Base-by-base conservation (phyloP, 2,888 invertebrate genomes). In the Thereva nobilitata region DNA sequence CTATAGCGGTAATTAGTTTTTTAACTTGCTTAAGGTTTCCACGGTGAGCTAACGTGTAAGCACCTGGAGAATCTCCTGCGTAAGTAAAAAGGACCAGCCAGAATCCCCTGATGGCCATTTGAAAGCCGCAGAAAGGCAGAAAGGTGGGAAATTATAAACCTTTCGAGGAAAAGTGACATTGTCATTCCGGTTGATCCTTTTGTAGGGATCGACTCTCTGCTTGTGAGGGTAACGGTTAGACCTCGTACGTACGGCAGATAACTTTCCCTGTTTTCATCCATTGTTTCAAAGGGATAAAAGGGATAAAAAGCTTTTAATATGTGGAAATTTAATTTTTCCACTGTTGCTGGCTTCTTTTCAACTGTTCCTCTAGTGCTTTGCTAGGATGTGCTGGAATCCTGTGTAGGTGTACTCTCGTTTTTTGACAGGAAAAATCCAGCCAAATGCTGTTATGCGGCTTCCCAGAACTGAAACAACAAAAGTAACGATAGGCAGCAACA, bases 281-380 rank as follows among this genome's bases (percentile, higher is more conserved):
- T 59, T 35, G 45, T 47, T 59, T 47, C 59, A 59, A 38, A n/a
- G 12, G 38, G 47, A 59, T 59, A 59, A 59, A 68, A 57, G 57
- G 57, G 57, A 67, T 64, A 45, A 57, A 67, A 56, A 64, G 68
- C 49, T 64, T 68, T 67, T 68, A 68, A 68, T 65, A 65, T 64
- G 65, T 68, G 68, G 54, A 68, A 68, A 68, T 68, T 68, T 68
- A 68, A 68, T 68, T 68, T 68, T 59, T 57, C 54, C 64, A 49
- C 65, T 64, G 52, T 68, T 57, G 65, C 65, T 59, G 59, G 57
- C 57, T 68, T 64, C 59, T 37, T 12, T 53, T 54, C 61, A 34
- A 59, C 44, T 59, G 68, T 57, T 54, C 44, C 7, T 41, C 50
- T 37, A 37, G 42, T 5, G 34, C 54, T 45, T 7, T 47, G 42